Evolutionary conservation across 2,113 vertebrate species (phyloP).

Genomic region (Zosterops pallidus): DNA sequence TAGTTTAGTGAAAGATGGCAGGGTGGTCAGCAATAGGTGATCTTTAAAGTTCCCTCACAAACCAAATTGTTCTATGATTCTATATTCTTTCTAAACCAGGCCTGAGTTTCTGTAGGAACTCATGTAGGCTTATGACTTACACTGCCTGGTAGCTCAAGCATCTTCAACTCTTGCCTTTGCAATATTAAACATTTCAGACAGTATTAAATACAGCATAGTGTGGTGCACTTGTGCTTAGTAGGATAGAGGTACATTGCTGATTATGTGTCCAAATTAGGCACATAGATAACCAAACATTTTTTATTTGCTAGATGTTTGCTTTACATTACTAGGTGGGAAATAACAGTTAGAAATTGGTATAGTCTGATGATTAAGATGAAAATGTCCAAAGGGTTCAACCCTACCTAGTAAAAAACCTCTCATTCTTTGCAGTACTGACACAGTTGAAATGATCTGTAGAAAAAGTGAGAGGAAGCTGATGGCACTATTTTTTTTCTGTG

Average conservation of each 20-base stretch:
- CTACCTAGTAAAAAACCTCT: neutral
- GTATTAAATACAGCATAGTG: neutral
- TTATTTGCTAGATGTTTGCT: neutral
- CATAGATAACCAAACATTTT: neutral
- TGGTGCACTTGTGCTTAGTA: neutral
- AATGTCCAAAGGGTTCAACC: neutral
- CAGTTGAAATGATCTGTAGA: neutral
- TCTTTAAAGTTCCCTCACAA: neutral
- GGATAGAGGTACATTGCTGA: neutral
- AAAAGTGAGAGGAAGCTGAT: neutral
- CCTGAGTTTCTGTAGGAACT: neutral
- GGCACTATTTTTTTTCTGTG: neutral
- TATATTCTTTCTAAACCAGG: neutral
- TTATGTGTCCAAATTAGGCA: neutral
- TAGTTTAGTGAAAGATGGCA: neutral
- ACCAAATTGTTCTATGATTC: neutral
- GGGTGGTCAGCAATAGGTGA: neutral
- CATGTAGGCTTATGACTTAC: neutral
- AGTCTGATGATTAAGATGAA: neutral
- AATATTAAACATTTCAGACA: neutral
- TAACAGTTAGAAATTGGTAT: neutral
- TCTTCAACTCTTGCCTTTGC: neutral
- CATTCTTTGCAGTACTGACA: neutral
- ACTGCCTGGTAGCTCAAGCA: neutral
- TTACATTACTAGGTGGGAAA: neutral